These are phyloP conservation scores for Dorcus parallelipipedus DNA, from an alignment of 2,888 invertebrate species.

Conservation along the genomic window DNA sequence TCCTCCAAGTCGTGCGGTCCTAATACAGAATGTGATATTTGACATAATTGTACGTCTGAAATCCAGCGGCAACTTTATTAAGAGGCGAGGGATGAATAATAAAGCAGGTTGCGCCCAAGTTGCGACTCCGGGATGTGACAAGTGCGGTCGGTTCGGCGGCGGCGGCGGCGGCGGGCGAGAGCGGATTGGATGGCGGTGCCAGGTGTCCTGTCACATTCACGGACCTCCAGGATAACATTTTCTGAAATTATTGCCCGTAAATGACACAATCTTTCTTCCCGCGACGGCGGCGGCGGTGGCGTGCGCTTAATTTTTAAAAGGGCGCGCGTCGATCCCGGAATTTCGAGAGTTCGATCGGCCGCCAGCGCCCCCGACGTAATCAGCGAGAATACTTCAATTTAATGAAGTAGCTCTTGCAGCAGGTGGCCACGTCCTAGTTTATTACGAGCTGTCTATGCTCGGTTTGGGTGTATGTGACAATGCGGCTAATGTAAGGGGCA, in stretches of 20 bases:
- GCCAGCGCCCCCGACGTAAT: too few species aligned
- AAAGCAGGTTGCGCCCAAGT: conserved; percentile 20
- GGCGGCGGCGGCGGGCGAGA: conserved; percentile 8
- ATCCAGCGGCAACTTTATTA: conserved; percentile 30
- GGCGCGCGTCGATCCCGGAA: too few species aligned
- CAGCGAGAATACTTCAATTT: too few species aligned
- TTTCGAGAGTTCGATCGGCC: too few species aligned
- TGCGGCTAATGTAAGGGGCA: conserved; percentile 24
- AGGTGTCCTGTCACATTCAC: conserved; percentile 28
- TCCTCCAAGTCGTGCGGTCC: too few species aligned
- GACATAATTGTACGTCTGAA: conserved; percentile 30
- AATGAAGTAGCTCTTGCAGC: not conserved
- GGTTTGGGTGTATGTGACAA: conserved; percentile 22
- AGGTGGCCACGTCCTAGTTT: not conserved
- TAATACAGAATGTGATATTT: conserved; percentile 16
- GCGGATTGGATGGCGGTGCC: conserved; percentile 23
- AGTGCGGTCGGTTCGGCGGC: conserved; percentile 18
- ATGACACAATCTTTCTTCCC: conserved; percentile 26
- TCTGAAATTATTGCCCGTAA: conserved; percentile 26
- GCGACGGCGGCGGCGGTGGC: too few species aligned
- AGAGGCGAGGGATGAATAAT: conserved; percentile 28
- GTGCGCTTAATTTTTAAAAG: conserved; percentile 5
- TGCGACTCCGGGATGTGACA: conserved; percentile 22
- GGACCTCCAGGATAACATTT: conserved; percentile 20
- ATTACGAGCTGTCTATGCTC: not conserved